Evolutionary conservation across 2,113 vertebrate genomes (phyloP).

Genomic region (Formicarius rufipectus): DNA sequence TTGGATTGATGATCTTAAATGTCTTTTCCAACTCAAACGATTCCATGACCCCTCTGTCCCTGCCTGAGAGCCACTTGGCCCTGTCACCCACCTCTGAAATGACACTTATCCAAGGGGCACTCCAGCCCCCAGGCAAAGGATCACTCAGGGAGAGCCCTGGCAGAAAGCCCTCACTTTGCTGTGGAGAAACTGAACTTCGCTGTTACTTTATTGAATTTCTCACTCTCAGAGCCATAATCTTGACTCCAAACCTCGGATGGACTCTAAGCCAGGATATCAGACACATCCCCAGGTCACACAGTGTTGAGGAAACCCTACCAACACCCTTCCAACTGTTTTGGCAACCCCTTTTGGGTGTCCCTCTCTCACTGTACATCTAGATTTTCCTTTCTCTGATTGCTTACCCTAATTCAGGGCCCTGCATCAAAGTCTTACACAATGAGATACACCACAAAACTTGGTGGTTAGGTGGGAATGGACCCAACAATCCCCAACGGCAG

Average conservation of each 20-base stretch:
- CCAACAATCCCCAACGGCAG: background rate
- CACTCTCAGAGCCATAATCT: background rate
- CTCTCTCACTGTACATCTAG: background rate
- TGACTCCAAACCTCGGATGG: background rate
- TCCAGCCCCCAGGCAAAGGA: background rate
- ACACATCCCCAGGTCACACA: background rate
- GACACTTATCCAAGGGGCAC: background rate
- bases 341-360: background rate
- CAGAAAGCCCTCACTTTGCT: background rate
- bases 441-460: background rate
- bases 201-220: background rate
- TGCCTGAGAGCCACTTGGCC: background rate
- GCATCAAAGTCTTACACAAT: background rate
- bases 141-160: background rate
- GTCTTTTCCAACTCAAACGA: background rate
- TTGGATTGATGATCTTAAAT: background rate
- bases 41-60: background rate
- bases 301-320: background rate
- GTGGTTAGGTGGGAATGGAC: background rate
- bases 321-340: background rate
- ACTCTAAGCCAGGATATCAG: background rate
- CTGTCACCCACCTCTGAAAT: background rate
- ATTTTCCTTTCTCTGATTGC: background rate
- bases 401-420: background rate
- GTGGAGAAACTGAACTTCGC: background rate